A percentile compares a stretch with the other conserved stretches of the same genome.
These are phyloP conservation scores for Poecile atricapillus DNA, from an alignment of 2,113 vertebrate species.

Conservation along the genomic window DNA sequence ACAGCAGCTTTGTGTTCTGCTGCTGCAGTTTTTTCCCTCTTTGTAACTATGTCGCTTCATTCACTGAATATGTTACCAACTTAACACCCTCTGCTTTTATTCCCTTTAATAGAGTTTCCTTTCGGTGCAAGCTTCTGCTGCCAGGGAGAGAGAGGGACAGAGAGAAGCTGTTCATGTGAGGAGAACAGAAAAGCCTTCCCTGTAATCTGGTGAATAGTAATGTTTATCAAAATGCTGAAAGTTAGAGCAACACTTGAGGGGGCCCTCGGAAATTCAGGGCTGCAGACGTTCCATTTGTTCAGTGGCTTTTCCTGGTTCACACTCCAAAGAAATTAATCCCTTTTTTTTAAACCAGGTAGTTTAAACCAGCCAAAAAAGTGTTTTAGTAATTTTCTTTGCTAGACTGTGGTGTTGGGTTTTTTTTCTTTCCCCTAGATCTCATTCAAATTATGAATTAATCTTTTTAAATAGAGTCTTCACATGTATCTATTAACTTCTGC, in stretches of 20 bases:
- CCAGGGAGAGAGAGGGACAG: not conserved
- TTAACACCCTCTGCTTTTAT: slow-evolving; percentile 17
- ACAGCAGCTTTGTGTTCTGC: slow-evolving; percentile 37
- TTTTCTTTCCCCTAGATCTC: not conserved
- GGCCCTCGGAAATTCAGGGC: not conserved
- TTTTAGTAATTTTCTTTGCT: not conserved
- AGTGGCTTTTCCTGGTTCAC: not conserved
- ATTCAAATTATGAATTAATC: not conserved
- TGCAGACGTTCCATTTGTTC: not conserved
- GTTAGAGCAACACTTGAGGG: not conserved
- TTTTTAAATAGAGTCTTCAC: not conserved
- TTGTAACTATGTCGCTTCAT: not conserved
- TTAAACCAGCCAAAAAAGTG: not conserved
- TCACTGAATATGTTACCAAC: not conserved
- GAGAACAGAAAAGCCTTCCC: not conserved
- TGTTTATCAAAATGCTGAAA: not conserved
- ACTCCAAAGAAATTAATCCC: not conserved
- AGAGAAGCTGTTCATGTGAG: not conserved
- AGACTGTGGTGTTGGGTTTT: rapidly evolving
- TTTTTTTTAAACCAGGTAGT: not conserved
- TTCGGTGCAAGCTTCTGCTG: not conserved
- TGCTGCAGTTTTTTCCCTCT: not conserved
- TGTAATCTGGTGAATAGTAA: not conserved
- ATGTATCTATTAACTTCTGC: not conserved
- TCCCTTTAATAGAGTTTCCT: not conserved